Evolutionary conservation across 1,140 invertebrate genomes (phyloP), one percentile per base, ranked within the genome.

Genomic region (Acromyrmex echinatior): DNA sequence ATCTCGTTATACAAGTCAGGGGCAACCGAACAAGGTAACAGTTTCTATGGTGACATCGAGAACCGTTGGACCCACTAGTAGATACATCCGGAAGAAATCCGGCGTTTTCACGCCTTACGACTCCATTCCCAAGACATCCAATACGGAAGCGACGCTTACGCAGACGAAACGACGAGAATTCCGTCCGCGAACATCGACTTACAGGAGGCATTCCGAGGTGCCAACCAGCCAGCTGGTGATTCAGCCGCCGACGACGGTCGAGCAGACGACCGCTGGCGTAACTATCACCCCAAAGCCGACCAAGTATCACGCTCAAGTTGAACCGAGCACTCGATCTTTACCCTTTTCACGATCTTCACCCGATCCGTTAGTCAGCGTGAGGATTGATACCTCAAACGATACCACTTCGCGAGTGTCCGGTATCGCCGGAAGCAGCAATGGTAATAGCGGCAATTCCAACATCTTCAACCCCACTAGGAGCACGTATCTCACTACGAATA

Each of bases 381-480:
- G 89, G 56, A 88, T 94, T n/a, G 68, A 81, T 6, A 60, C 49
- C 12, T 91, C 92, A 12, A 93, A 92, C 71, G 88, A 90, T 7
- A 85, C 85, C 12, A 66, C 66, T 18, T 25, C 89, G 10, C 60
- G 73, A 3, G 35, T 39, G n/a, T n/a, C 74, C 4, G 94, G 93
- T 49, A 93, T 94, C 76, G 87, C 87, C 62, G 91, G 85, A 25
- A 94, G 84, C 74, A 93, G 92, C 62, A 93, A 94, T 45, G 91
- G 92, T 2, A 90, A 89, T 77, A 93, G 81, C 28, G 92, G 92
- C 16, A 93, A 76, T 66, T 93, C 92, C 56, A 95, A 95, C 35
- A 93, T 95, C 68, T 95, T 95, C 86, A 95, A 90, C 89, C 95
- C 95, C 0, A 79, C 93, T 0, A 93, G 90, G 49, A 93, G 91